phyloP scores from a whole-genome alignment of 2,888 invertebrate genomes.

The Sussaba pulchella region DNA sequence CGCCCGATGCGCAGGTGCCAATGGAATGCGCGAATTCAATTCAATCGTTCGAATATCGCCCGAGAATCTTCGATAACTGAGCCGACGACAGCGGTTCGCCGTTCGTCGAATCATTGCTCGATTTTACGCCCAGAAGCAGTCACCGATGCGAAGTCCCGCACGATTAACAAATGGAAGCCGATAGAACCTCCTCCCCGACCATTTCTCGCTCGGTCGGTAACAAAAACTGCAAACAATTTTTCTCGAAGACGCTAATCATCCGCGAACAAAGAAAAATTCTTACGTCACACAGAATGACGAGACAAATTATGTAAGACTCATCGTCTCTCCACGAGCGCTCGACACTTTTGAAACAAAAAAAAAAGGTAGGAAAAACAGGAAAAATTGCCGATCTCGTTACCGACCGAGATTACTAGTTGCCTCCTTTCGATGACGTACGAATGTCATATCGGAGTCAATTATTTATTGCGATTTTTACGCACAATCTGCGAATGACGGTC shows the following conservation, averaged over 20 bases:
- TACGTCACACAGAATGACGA: background rate
- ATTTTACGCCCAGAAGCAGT: slow-evolving; percentile 4
- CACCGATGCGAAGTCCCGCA: background rate
- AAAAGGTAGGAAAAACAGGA: too few relatives aligned
- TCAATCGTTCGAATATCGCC: slow-evolving; percentile 39
- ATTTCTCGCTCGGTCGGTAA: too few relatives aligned
- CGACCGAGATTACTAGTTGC: background rate
- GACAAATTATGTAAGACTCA: too few relatives aligned
- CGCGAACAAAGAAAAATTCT: too few relatives aligned
- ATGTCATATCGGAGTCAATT: too few relatives aligned
- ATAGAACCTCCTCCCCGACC: too few relatives aligned
- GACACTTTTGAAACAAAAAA: too few relatives aligned
- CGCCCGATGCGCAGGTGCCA: slow-evolving; percentile 42
- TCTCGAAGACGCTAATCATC: too few relatives aligned
- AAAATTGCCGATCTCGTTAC: background rate
- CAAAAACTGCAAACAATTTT: too few relatives aligned
- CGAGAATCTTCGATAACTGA: slow-evolving; percentile 43
- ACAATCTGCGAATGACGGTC: slow-evolving; percentile 26
- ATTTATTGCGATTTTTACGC: slow-evolving; percentile 14
- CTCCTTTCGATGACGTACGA: too few relatives aligned
- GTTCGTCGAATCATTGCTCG: slow-evolving; percentile 9
- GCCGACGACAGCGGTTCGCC: slow-evolving; percentile 37
- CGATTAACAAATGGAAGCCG: background rate
- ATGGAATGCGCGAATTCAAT: slow-evolving; percentile 53
- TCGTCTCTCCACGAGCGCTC: too few relatives aligned